Conservation (phyloP, 2,888 invertebrate genomes). For the Anoncus sp. region DNA sequence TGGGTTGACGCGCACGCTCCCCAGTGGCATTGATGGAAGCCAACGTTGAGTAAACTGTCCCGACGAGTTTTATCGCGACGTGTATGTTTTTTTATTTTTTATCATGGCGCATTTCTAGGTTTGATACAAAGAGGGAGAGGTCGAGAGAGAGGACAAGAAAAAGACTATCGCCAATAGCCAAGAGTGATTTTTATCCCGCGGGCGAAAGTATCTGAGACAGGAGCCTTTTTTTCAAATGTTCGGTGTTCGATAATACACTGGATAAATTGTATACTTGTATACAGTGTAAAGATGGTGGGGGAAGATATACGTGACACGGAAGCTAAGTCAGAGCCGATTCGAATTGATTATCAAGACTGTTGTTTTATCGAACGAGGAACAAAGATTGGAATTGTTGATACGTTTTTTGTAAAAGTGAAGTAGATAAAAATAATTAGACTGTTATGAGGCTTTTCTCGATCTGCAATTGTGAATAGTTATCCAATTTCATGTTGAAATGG, state of each 20-base stretch:
- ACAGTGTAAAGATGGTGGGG: no score
- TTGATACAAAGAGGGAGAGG: conserved; percentile 19
- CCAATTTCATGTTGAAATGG: no score
- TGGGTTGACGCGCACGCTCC: conserved; percentile 48
- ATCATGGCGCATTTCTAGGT: conserved; percentile 21
- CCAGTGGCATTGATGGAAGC: conserved; percentile 47
- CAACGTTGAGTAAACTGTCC: conserved; percentile 44
- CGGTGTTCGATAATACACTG: conserved; percentile 13
- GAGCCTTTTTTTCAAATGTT: conserved; percentile 14
- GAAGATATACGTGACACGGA: conserved; percentile 2
- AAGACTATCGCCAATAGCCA: conserved; percentile 19
- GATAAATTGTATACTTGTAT: conserved; percentile 13
- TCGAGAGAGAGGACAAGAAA: not conserved
- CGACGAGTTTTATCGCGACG: conserved; percentile 51
- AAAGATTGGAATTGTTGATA: no score
- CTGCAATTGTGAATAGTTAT: no score
- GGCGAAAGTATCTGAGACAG: conserved; percentile 23
- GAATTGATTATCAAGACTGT: conserved; percentile 1
- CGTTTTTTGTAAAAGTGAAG: no score
- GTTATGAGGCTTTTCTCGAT: no score
- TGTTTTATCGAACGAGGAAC: conserved; percentile 26
- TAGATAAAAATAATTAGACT: no score
- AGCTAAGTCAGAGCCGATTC: not conserved
- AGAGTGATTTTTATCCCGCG: conserved; percentile 6
- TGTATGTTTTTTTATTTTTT: conserved; percentile 31